Evolutionary conservation across 2,888 invertebrate genomes (phyloP).

Genomic region (Argyresthia albistria): DNA sequence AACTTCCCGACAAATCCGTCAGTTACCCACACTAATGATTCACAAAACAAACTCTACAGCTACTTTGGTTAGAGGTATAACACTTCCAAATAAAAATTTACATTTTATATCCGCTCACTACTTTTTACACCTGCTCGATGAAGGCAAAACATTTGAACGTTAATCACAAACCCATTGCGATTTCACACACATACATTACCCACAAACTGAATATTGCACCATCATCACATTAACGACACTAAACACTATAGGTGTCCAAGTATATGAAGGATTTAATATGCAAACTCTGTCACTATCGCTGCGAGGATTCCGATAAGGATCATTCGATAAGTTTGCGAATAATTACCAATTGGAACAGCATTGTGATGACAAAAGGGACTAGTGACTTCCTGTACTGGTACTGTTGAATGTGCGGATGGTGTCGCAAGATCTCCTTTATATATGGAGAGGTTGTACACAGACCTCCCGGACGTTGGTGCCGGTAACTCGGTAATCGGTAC

Average conservation of each 20-base stretch:
- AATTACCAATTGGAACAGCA: slow-evolving; percentile 48
- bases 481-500: slow-evolving; percentile 16
- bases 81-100: too few species aligned
- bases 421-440: slow-evolving; percentile 63
- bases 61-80: too few species aligned
- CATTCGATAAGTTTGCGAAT: slow-evolving; percentile 9
- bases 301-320: too few species aligned
- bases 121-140: too few species aligned
- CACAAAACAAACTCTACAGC: too few species aligned
- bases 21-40: too few species aligned
- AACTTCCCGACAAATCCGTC: too few species aligned
- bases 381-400: slow-evolving; percentile 61
- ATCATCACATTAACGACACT: neutral
- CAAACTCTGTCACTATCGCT: too few species aligned
- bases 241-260: neutral
- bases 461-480: slow-evolving; percentile 30
- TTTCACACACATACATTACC: too few species aligned
- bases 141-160: neutral
- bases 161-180: neutral
- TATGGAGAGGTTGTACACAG: slow-evolving; percentile 29
- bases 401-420: slow-evolving; percentile 63
- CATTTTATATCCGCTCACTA: too few species aligned
- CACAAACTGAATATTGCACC: neutral
- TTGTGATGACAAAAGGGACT: slow-evolving; percentile 45
- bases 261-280: too few species aligned